A percentile compares a stretch with the other conserved stretches of the same genome.
These are phyloP conservation scores for Nibea coibor DNA, from an alignment of 2,113 vertebrate species.

Conservation along the genomic window DNA sequence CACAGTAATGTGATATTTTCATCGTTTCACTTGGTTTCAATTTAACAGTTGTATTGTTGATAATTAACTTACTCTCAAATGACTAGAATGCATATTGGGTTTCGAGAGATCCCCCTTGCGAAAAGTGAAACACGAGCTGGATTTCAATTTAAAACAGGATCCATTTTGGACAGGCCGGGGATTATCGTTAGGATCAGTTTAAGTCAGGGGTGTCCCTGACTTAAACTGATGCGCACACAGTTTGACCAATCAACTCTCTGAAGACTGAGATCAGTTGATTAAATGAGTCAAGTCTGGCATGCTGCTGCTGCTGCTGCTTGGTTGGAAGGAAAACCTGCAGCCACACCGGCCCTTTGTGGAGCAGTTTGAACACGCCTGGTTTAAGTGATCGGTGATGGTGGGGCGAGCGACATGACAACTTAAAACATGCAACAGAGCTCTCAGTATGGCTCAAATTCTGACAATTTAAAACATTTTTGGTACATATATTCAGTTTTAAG, in stretches of 20 bases:
- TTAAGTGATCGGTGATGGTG: not conserved
- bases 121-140: not conserved
- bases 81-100: conserved; percentile 2
- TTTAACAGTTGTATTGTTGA: conserved; percentile 20
- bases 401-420: not conserved
- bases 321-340: no score
- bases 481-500: not conserved
- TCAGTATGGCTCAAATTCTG: not conserved
- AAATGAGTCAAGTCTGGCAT: no score
- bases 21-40: conserved; percentile 2
- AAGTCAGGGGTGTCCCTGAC: no score
- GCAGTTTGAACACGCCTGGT: no score
- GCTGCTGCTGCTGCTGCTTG: no score
- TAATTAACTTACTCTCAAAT: conserved; percentile 25
- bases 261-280: no score
- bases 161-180: not conserved
- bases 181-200: not conserved
- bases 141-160: not conserved
- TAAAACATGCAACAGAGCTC: not conserved
- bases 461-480: not conserved
- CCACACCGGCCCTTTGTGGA: no score
- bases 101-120: conserved; percentile 1
- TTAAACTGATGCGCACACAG: no score
- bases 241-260: no score
- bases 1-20: conserved; percentile 1